Base-by-base conservation (phyloP, 2,797 vertebrate species). In the Sebastes hopkinsi region DNA sequence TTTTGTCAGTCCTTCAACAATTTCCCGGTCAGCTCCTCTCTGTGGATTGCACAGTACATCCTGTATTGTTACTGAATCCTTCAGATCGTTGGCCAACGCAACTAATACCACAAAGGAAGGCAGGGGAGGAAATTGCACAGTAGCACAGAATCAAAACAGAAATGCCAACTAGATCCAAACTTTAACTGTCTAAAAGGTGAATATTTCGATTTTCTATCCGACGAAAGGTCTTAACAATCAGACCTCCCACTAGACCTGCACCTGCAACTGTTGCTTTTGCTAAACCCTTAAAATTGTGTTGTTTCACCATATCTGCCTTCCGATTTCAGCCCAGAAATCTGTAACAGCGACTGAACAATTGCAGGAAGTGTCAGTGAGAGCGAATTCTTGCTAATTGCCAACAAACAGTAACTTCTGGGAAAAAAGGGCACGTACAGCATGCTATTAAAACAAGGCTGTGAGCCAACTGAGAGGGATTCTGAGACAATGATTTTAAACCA, bases 311-410 rank as follows among this genome's bases (percentile, higher is more conserved):
- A n/a, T 65, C 61, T n/a, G 18, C 13, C 0, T 5, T 22, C 60
- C 23, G 52, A 61, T 34, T 80, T 71, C 56, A 65, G 29, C 12
- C 13, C 14, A 73, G 12, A 68, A 64, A 74, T 70, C 12, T 59
- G 23, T 67, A n/a, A 16, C 30, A 13, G 20, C 29, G 12, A 67
- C 38, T 32, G 16, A 73, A 90, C 82, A 89, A 84, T 80, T 6
- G 60, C 72, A 88, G 88, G 92, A 92, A 89, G 80, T 18, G 5
- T 23, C 27, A 50, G 12, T 12, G 65, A 69, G 38, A 78, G 2
- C 10, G 4, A 0, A 12, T 56, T 82, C 72, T 83, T 25, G 9
- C 54, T 34, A 68, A 84, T 3, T 70, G 22, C 38, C 9, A 8
- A 46, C 3, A 2, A 34, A 58, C 13, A 23, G 42, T 69, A 55